phyloP scores from a whole-genome alignment of 2,888 invertebrate species.

The Hypomecis atomaria region DNA sequence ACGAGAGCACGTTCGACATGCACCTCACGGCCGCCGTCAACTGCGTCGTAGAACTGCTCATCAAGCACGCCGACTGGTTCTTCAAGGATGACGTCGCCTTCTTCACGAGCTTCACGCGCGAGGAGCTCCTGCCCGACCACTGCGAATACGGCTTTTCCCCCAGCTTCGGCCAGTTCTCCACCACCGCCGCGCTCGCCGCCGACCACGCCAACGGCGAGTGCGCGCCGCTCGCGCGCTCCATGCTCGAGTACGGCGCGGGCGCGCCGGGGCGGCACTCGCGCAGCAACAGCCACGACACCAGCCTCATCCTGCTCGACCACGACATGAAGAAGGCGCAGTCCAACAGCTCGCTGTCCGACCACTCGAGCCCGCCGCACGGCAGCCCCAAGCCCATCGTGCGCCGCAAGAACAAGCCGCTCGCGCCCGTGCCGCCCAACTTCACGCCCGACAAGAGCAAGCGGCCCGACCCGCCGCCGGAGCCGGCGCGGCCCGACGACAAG shows the following conservation, averaged over 20 bases:
- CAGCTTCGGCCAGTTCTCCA: constrained; percentile 70
- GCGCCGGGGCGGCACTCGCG: constrained; percentile 78
- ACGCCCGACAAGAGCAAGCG: constrained; percentile 79
- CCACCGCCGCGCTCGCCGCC: constrained; percentile 69
- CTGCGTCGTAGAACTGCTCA: constrained; percentile 92
- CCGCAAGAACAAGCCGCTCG: constrained; percentile 90
- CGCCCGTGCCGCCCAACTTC: constrained; percentile 88
- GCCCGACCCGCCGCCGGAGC: constrained; percentile 52
- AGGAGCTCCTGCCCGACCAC: constrained; percentile 83
- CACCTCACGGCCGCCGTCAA: constrained; percentile 92
- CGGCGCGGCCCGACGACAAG: constrained; percentile 61
- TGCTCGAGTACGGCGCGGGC: constrained; percentile 66
- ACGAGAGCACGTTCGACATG: constrained; percentile 90
- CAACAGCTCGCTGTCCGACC: constrained; percentile 87
- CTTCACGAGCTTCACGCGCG: constrained; percentile 86
- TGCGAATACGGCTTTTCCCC: constrained; percentile 76
- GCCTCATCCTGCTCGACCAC: constrained; percentile 77
- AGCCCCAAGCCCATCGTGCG: constrained; percentile 90
- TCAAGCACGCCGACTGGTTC: constrained; percentile 92
- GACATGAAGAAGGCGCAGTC: constrained; percentile 86
- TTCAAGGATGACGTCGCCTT: constrained; percentile 92
- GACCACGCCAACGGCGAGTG: constrained; percentile 77
- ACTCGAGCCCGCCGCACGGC: constrained; percentile 88
- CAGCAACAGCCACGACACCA: constrained; percentile 86
- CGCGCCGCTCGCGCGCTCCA: constrained; percentile 72